Evolutionary conservation across 2,888 invertebrate species (phyloP).

Genomic region (Coleophora deauratella): DNA sequence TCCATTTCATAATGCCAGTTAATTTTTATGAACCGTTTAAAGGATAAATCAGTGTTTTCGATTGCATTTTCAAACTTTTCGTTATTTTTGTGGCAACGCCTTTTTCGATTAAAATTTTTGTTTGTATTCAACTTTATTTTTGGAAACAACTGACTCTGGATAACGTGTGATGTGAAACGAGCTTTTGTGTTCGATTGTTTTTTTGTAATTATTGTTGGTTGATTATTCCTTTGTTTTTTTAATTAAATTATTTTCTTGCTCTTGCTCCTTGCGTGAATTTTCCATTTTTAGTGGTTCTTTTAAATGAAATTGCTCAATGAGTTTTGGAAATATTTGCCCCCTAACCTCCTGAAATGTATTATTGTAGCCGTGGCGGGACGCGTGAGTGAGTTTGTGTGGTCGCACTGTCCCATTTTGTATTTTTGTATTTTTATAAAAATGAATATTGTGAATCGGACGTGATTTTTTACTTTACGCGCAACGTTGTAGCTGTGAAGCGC

Average conservation of each 20-base stretch:
- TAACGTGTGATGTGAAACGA: constrained; percentile 15
- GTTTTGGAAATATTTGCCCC: constrained; percentile 54
- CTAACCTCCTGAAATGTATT: constrained; percentile 41
- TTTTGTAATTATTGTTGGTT: constrained; percentile 5
- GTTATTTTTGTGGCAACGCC: constrained; percentile 38
- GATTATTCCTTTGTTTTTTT: constrained; percentile 19
- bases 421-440: constrained; percentile 73
- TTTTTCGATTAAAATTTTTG: constrained; percentile 22
- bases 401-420: constrained; percentile 73
- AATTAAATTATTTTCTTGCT: constrained; percentile 18
- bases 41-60: constrained; percentile 12
- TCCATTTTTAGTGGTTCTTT: constrained; percentile 42
- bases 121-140: constrained; percentile 19
- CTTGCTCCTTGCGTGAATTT: constrained; percentile 36
- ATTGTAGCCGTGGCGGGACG: constrained; percentile 47
- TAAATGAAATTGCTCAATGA: constrained; percentile 64
- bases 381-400: constrained; percentile 52
- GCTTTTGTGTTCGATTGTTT: constrained; percentile 12
- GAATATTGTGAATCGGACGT: constrained; percentile 65
- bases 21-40: constrained; percentile 1
- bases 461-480: constrained; percentile 65
- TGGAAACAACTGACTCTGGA: constrained; percentile 15
- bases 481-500: constrained; percentile 40
- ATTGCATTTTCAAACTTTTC: constrained; percentile 27
- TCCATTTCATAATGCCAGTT: constrained; percentile 13